Percentiles rank a stretch among this genome's conserved stretches.
These are phyloP conservation scores for Brachionus rubens DNA, from an alignment of 1,140 invertebrate species.

Conservation along the genomic window DNA sequence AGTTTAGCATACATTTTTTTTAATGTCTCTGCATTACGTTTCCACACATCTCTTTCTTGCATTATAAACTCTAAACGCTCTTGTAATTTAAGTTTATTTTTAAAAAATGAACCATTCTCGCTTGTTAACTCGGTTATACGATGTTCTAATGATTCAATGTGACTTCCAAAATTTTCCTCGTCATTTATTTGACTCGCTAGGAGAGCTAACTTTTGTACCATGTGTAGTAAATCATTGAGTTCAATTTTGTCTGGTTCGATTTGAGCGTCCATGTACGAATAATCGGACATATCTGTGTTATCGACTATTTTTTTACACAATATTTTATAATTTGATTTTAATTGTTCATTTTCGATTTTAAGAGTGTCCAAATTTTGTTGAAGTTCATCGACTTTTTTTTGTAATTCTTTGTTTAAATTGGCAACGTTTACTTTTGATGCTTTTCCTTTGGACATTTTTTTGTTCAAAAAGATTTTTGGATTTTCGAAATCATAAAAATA, in stretches of 20 bases:
- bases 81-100: slow-evolving; percentile 43
- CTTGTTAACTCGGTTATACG: slow-evolving; percentile 22
- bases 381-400: slow-evolving; percentile 29
- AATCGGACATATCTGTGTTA: slow-evolving; percentile 28
- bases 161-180: slow-evolving; percentile 18
- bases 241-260: slow-evolving; percentile 37
- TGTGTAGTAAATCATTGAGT: slow-evolving; percentile 21
- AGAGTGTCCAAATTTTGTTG: not conserved
- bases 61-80: slow-evolving; percentile 37
- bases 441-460: not conserved
- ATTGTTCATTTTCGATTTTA: not conserved
- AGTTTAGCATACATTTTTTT: slow-evolving; percentile 45
- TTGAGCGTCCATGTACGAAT: slow-evolving; percentile 30
- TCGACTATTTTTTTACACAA: slow-evolving; percentile 43
- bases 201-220: slow-evolving; percentile 37
- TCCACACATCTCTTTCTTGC: slow-evolving; percentile 46
- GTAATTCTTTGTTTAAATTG: slow-evolving; percentile 28
- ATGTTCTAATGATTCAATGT: slow-evolving; percentile 8
- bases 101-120: slow-evolving; percentile 41
- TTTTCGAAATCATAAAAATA: too few species aligned
- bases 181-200: slow-evolving; percentile 35
- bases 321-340: slow-evolving; percentile 1
- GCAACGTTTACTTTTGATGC: not conserved
- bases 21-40: slow-evolving; percentile 43
- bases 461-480: too few species aligned